These are phyloP conservation scores for Hyppa rectilinea DNA, from an alignment of 2,888 invertebrate genomes.

Conservation along the genomic window DNA sequence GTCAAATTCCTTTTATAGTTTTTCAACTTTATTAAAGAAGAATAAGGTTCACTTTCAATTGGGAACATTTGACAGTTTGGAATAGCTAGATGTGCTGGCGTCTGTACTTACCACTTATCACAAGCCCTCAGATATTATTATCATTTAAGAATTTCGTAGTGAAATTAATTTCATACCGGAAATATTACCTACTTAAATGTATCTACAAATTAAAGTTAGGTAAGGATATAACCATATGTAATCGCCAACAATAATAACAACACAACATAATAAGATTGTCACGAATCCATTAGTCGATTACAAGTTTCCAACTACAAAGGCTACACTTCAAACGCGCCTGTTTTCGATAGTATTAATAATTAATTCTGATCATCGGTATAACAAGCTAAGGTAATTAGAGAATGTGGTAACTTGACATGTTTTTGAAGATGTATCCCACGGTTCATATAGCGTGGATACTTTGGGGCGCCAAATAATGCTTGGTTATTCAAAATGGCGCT, in stretches of 20 bases:
- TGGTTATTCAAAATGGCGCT: slow-evolving; percentile 29
- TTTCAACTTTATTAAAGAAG: too few species aligned
- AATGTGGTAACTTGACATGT: slow-evolving; percentile 76
- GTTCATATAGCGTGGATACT: not conserved
- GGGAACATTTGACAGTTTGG: too few species aligned
- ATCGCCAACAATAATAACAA: slow-evolving; percentile 18
- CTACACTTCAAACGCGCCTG: slow-evolving; percentile 66
- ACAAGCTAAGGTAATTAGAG: slow-evolving; percentile 81
- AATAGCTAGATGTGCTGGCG: too few species aligned
- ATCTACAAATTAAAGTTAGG: not conserved
- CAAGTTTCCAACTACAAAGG: slow-evolving; percentile 58
- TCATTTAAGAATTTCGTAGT: not conserved
- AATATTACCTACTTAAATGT: not conserved
- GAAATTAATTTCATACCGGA: not conserved
- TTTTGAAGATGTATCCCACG: slow-evolving; percentile 66
- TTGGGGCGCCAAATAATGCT: not conserved
- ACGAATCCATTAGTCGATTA: slow-evolving; percentile 57
- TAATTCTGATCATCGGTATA: slow-evolving; percentile 79
- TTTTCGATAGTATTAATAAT: slow-evolving; percentile 82
- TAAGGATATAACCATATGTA: slow-evolving; percentile 3
- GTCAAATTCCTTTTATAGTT: too few species aligned
- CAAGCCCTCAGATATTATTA: not conserved
- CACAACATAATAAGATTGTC: slow-evolving; percentile 40
- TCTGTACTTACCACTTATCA: not conserved
- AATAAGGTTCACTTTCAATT: too few species aligned